Base-by-base conservation (phyloP, 2,888 invertebrate genomes). In the Dascillus cervinus region DNA sequence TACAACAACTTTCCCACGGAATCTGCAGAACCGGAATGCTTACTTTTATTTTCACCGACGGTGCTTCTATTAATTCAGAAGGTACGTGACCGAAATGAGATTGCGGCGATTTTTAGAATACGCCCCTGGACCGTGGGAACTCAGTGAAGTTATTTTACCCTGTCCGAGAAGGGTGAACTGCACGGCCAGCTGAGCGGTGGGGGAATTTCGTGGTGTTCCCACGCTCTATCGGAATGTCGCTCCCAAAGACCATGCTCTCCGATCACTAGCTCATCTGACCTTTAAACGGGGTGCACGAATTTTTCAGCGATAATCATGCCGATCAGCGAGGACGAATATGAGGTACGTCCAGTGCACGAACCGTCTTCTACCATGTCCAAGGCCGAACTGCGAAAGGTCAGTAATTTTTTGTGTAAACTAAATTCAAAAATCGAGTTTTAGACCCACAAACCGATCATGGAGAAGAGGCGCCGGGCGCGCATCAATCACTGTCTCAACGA, bases 371-470 rank as follows among this genome's bases (percentile, higher is more conserved):
- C 72, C 34, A 67, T 79, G 71, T 75, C 79, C 1, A 81, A 81
- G 54, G 81, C 81, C 1, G 80, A 81, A 55, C 64, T 80, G 34
- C 67, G 82, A 60, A 77, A 79, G 73, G 79, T 79, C 10, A 13
- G 28, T 13, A 6, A 22, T 29, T 26, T n/a, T 13, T 17, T 10
- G 13, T 12, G 9, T 19, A 10, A 15, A 27, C 8, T 10, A 19
- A 3, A 19, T 4, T 29, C 21, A 34, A 14, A 22, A n/a, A 26
- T 30, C 24, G 12, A 17, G 6, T 73, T 77, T 45, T 76, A 90
- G 90, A 88, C 84, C 32, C 88, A 89, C 57, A 90, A 90, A 62
- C 91, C 91, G 14, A 86, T 91, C 50, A 91, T 91, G 88, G 91
- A 91, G 66, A 91, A 91, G 65, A 74, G 86, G 50, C 70, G 91